Conservation (phyloP, 2,113 vertebrate genomes). For the Mirounga angustirostris region DNA sequence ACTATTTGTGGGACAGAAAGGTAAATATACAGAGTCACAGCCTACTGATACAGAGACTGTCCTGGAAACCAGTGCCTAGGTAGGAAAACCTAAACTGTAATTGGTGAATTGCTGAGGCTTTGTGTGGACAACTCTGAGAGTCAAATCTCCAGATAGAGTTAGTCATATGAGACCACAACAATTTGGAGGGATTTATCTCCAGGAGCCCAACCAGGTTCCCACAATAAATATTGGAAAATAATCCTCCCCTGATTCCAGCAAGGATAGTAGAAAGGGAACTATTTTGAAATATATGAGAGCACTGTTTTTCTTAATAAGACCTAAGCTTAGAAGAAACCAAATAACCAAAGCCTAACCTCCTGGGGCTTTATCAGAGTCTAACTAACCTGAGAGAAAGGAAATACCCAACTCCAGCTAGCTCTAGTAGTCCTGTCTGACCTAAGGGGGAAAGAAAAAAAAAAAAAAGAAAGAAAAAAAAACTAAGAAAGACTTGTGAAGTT, state of each 20-base stretch:
- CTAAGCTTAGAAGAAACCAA: not conserved
- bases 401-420: not conserved
- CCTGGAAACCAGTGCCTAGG: not conserved
- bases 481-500: not conserved
- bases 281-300: not conserved
- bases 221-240: not conserved
- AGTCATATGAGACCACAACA: not conserved
- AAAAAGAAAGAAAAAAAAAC: not conserved
- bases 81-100: not conserved
- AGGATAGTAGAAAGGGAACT: not conserved
- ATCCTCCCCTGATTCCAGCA: not conserved
- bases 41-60: not conserved
- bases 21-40: not conserved
- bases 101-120: not conserved
- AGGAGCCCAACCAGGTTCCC: not conserved
- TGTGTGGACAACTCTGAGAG: not conserved
- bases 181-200: not conserved
- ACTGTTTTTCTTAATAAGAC: not conserved
- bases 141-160: not conserved
- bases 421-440: not conserved
- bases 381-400: not conserved
- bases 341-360: not conserved
- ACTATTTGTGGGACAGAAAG: not conserved
- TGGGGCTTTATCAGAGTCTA: not conserved
- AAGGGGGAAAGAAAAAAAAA: not conserved